Conservation (phyloP, 1,140 invertebrate species). For the Neodiprion pinetum region DNA sequence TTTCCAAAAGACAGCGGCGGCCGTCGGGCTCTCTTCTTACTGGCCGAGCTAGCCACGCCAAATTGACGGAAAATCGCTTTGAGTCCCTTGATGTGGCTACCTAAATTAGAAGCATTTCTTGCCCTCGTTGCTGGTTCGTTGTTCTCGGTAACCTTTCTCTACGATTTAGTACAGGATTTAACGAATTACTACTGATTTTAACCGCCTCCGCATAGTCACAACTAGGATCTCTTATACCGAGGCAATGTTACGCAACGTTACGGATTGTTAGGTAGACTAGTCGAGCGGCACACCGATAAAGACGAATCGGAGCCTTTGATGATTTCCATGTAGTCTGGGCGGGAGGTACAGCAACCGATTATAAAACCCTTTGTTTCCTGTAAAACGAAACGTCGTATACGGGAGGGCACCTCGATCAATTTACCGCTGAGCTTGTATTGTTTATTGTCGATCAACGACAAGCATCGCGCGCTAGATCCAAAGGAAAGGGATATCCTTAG, state of each 20-base stretch:
- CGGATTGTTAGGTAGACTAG: neutral
- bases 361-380: too few species aligned
- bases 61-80: slow-evolving; percentile 33
- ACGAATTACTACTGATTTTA: neutral
- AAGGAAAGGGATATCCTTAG: too few species aligned
- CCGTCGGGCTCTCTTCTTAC: slow-evolving; percentile 28
- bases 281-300: neutral
- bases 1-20: slow-evolving; percentile 36
- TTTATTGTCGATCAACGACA: too few species aligned
- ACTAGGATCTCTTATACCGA: neutral
- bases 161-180: neutral
- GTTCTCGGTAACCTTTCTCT: slow-evolving; percentile 5
- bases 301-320: neutral
- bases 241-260: neutral
- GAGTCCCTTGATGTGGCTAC: neutral
- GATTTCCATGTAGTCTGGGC: neutral
- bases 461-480: too few species aligned
- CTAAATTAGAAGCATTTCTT: slow-evolving; percentile 7
- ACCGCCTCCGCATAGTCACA: neutral
- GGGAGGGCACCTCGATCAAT: too few species aligned
- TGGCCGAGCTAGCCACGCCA: slow-evolving; percentile 22
- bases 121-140: neutral
- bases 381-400: too few species aligned
- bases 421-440: too few species aligned
- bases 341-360: too few species aligned